A percentile compares a stretch with the other conserved stretches of the same genome.
Evolutionary conservation across 1,140 invertebrate genomes (phyloP).

Genomic region (Apis cerana): DNA sequence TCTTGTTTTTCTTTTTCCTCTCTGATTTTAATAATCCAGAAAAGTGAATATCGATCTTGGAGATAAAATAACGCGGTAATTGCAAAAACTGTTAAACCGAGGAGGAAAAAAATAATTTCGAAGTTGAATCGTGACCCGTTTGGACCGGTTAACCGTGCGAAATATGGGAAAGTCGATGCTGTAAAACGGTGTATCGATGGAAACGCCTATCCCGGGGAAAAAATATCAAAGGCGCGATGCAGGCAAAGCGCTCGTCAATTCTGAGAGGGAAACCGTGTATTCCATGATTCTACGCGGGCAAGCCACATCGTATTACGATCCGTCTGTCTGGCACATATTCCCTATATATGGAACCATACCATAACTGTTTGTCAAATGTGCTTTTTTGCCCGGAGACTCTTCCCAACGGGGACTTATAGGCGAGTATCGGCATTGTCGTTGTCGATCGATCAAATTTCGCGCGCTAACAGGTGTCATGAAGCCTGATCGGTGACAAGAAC

Average conservation of each 20-base stretch:
- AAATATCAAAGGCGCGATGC: slow-evolving; percentile 29
- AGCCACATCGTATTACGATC: slow-evolving; percentile 66
- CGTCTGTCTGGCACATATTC: slow-evolving; percentile 64
- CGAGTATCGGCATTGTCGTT: slow-evolving; percentile 57
- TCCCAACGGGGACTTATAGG: slow-evolving; percentile 50
- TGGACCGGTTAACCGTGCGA: slow-evolving; percentile 9
- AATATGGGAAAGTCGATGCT: slow-evolving; percentile 15
- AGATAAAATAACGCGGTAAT: background rate
- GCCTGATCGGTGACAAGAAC: slow-evolving; percentile 70
- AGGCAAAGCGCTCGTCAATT: slow-evolving; percentile 55
- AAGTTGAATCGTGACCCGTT: background rate
- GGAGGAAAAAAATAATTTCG: no score
- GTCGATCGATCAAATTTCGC: slow-evolving; percentile 78
- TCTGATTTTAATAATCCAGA: no score
- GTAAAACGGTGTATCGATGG: slow-evolving; percentile 34
- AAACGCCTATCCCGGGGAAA: slow-evolving; percentile 8
- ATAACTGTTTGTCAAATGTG: slow-evolving; percentile 71
- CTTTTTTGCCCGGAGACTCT: slow-evolving; percentile 7
- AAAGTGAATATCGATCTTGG: no score
- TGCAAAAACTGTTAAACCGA: background rate
- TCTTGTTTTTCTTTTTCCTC: no score
- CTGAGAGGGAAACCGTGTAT: slow-evolving; percentile 80
- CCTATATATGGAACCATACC: slow-evolving; percentile 63
- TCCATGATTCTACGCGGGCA: slow-evolving; percentile 68
- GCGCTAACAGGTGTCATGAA: slow-evolving; percentile 71